These are phyloP conservation scores for Brachyptera putata DNA, from an alignment of 2,888 invertebrate genomes.

Conservation along the genomic window DNA sequence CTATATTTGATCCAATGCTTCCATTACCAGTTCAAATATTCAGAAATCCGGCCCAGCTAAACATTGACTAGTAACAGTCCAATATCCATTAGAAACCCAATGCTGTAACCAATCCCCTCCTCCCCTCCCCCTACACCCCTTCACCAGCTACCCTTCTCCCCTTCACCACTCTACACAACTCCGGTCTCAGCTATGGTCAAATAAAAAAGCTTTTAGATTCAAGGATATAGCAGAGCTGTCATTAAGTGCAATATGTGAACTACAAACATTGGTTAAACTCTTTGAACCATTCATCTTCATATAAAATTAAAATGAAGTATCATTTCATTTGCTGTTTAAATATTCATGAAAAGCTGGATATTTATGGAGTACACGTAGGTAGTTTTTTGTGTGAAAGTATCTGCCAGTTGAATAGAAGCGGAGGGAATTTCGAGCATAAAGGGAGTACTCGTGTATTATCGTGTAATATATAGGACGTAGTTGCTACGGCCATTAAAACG, in stretches of 20 bases:
- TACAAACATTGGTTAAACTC: constrained; percentile 11
- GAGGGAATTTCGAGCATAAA: too few species aligned
- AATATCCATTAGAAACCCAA: neutral
- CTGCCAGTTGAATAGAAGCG: too few species aligned
- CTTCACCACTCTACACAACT: neutral
- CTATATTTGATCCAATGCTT: neutral
- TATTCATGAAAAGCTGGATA: neutral
- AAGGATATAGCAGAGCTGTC: constrained; percentile 9
- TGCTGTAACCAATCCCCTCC: neutral
- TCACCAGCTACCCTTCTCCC: neutral
- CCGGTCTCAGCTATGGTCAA: too few species aligned
- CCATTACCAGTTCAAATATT: constrained; percentile 3
- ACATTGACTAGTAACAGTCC: neutral
- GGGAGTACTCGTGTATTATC: too few species aligned
- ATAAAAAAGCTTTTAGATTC: constrained; percentile 19
- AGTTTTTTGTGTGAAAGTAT: too few species aligned
- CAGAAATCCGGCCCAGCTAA: neutral
- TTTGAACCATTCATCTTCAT: constrained; percentile 11
- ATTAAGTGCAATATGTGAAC: constrained; percentile 16
- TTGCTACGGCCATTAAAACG: too few species aligned
- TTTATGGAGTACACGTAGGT: neutral
- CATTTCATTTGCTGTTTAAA: neutral
- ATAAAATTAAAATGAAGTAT: neutral
- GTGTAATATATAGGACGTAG: too few species aligned
- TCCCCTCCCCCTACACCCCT: neutral